Evolutionary conservation across 2,888 invertebrate genomes (phyloP).

Genomic region (Leptopilina drosophilae): DNA sequence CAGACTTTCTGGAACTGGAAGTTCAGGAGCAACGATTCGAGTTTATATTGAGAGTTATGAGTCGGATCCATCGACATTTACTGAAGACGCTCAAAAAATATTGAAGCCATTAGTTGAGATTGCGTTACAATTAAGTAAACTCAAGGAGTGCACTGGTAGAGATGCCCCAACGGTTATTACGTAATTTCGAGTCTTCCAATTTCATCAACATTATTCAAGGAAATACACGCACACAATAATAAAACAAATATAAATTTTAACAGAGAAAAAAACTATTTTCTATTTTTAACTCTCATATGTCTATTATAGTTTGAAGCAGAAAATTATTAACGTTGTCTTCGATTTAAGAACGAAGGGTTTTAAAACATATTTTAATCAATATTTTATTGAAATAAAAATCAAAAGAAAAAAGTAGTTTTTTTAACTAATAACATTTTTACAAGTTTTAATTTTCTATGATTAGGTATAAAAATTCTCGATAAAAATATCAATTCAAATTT

Average conservation of each 20-base stretch:
- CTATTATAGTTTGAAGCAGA: too few species aligned
- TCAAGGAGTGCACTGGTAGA: conserved; percentile 91
- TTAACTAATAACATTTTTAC: too few species aligned
- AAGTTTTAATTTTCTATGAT: too few species aligned
- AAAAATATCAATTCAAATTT: too few species aligned
- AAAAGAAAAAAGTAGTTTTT: too few species aligned
- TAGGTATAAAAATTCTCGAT: too few species aligned
- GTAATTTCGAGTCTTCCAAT: conserved; percentile 74
- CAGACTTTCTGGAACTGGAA: conserved; percentile 98
- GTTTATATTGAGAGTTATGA: conserved; percentile 97
- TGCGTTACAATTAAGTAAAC: conserved; percentile 89
- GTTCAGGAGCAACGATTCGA: conserved; percentile 97
- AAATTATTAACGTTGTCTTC: too few species aligned
- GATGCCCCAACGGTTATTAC: conserved; percentile 97
- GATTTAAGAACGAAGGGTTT: too few species aligned
- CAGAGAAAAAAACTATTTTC: too few species aligned
- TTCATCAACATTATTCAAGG: not conserved
- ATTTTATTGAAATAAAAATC: too few species aligned
- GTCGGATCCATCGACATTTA: conserved; percentile 77
- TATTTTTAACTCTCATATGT: too few species aligned
- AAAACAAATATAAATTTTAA: not conserved
- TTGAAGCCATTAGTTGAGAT: conserved; percentile 93
- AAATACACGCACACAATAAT: not conserved
- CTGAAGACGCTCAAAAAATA: conserved; percentile 79
- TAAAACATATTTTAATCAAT: too few species aligned